A percentile compares a stretch with the other conserved stretches of the same genome.
Evolutionary conservation across 2,113 vertebrate species (phyloP).

Genomic region (Mastomys natalensis): DNA sequence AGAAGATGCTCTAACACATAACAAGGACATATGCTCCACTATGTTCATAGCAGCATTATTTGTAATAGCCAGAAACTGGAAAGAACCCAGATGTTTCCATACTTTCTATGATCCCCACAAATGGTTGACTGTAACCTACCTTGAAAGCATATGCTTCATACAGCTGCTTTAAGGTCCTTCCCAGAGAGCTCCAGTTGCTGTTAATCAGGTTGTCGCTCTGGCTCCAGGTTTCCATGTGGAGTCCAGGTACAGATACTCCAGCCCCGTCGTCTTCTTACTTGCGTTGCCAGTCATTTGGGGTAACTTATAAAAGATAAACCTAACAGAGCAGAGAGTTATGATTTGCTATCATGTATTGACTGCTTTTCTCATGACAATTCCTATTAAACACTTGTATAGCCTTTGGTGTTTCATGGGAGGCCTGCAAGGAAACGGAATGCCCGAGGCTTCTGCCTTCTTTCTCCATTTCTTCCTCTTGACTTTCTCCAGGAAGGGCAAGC

Average conservation of each 20-base stretch:
- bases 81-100: too few relatives aligned
- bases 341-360: constrained; percentile 1
- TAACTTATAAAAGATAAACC: constrained; percentile 95
- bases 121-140: constrained; percentile 83
- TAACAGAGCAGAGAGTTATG: constrained; percentile 77
- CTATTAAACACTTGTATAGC: neutral
- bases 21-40: too few relatives aligned
- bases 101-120: constrained; percentile 2
- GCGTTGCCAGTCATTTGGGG: constrained; percentile 86
- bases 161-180: constrained; percentile 91
- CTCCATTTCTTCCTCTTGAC: neutral
- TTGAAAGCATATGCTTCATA: constrained; percentile 86
- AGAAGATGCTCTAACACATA: too few relatives aligned
- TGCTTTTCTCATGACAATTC: neutral
- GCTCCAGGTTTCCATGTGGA: constrained; percentile 88
- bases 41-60: too few relatives aligned
- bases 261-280: constrained; percentile 85
- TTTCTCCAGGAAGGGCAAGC: neutral
- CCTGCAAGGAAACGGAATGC: neutral
- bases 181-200: constrained; percentile 87
- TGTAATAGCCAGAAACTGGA: too few relatives aligned
- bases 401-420: neutral
- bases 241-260: constrained; percentile 96
- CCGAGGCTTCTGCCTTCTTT: neutral
- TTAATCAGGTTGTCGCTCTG: constrained; percentile 90